Base-by-base conservation (phyloP, 2,113 vertebrate genomes). In the Genyomyrus donnyi region DNA sequence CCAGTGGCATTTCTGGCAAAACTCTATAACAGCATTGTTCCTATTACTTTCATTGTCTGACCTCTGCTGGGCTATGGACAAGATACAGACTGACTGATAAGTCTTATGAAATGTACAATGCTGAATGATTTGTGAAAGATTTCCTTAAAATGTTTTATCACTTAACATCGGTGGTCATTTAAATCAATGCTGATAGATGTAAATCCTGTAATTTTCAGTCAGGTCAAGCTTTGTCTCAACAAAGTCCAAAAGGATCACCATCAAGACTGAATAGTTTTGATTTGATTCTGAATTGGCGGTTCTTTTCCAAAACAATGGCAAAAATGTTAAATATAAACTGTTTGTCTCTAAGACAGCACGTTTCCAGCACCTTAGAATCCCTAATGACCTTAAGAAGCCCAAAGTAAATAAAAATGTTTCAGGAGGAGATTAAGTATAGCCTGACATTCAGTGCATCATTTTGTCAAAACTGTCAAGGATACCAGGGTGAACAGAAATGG, bases 401-500 rank as follows among this genome's bases (percentile, higher is more conserved):
- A 52, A 52, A 17, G 90, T 89, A 85, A 92, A 92, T 89, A 91
- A 31, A 88, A 92, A 91, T 87, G 27, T 80, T 80, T 91, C 91
- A 89, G 83, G 84, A 85, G 94, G 90, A 91, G 90, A 93, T 92
- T 91, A 90, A 93, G 89, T 89, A 85, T 46, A 52, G 88, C 31
- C 85, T 90, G 91, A 93, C 89, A 93, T 70, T 85, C 89, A 90
- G 92, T 94, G 88, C 27, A 91, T 94, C 91, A 89, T 88, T 91
- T 85, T 87, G 52, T 6, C 89, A 90, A 86, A 89, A 31, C 10
- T 45, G 77, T 91, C 91, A 80, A 90, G 90, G 92, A 80, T 90
- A 83, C 92, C 91, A 49, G 85, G 7, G 90, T 91, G 92, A 92
- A 92, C 93, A 94, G 74, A 92, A 92, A 93, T 91, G 89, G 91